These are phyloP conservation scores for Neolamprologus kungweensis DNA, from an alignment of 2,113 vertebrate species.

Conservation along the genomic window DNA sequence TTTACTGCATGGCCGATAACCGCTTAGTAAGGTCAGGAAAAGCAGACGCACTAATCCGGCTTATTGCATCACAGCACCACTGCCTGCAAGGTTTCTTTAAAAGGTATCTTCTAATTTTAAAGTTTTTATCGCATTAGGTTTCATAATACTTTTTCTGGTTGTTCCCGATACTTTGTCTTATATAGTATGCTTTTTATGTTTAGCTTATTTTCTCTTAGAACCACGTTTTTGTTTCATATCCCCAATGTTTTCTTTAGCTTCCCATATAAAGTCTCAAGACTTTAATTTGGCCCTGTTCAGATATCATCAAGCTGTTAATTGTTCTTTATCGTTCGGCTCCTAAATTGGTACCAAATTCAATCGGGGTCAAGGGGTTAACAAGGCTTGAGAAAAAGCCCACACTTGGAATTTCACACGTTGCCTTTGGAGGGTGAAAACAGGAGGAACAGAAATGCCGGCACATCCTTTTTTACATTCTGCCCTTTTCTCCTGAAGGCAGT, in stretches of 20 bases:
- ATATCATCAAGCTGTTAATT: background rate
- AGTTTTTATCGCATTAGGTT: background rate
- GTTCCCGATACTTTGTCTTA: background rate
- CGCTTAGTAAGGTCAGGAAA: background rate
- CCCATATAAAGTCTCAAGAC: background rate
- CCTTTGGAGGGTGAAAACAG: background rate
- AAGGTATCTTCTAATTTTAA: background rate
- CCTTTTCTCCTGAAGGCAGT: slow-evolving; percentile 9
- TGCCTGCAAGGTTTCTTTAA: background rate
- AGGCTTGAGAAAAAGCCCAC: background rate
- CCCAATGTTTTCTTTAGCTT: background rate
- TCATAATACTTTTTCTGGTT: background rate
- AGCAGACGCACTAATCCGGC: background rate
- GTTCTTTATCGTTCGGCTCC: background rate
- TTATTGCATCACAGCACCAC: background rate
- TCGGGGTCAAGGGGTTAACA: background rate
- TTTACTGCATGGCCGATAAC: background rate
- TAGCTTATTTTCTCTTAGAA: background rate
- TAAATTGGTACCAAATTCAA: background rate
- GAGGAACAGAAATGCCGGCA: background rate
- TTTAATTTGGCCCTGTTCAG: background rate
- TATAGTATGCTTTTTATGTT: background rate
- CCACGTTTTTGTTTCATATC: background rate
- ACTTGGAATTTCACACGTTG: background rate
- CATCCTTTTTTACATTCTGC: background rate